Evolutionary conservation across 1,140 invertebrate genomes (phyloP), one percentile per base, ranked within the genome.

Genomic region (Anoplophora glabripennis): DNA sequence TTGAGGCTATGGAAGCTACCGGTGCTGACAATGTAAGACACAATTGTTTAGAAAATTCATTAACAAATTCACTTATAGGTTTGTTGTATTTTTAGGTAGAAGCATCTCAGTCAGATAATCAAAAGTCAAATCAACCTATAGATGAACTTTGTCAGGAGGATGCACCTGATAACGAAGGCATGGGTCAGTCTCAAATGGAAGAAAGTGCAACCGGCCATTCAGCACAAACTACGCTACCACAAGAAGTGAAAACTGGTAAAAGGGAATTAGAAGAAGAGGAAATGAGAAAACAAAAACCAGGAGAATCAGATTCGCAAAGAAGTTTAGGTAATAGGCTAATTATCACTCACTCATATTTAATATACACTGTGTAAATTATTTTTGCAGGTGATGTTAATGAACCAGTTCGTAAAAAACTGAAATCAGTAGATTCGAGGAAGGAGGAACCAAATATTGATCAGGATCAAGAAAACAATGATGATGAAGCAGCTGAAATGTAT

Each of bases 401-500:
- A 53, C 75, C 76, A 0, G 63, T 76, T 0, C 67, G 68, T 70
- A 89, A 79, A 66, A 85, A 79, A 64, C 68, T 64, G 73, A 87
- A 77, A 74, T 84, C 73, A 53, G 77, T 76, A 58, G 72, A 76
- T 54, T 68, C 65, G 1, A 63, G 75, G 14, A 73, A 83, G 4
- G 74, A 77, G 36, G 65, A 75, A 53, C 66, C 66, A 42, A 64
- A 69, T 14, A 68, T 77, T 52, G 75, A 84, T 10, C 72, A 83
- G 0, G 73, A 83, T 9, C 78, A 77, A n/a, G 71, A 76, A 4
- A 67, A 75, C 11, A 69, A 80, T 7, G 71, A 81, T 7, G 71
- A 78, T 1, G 73, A 82, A 5, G 68, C 73, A 38, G 80, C 86
- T 1, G 88, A 93, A 45, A 79, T 88, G 40, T 96, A 89, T 75